Conservation (phyloP, 2,113 vertebrate genomes). For the Melospiza melodia region DNA sequence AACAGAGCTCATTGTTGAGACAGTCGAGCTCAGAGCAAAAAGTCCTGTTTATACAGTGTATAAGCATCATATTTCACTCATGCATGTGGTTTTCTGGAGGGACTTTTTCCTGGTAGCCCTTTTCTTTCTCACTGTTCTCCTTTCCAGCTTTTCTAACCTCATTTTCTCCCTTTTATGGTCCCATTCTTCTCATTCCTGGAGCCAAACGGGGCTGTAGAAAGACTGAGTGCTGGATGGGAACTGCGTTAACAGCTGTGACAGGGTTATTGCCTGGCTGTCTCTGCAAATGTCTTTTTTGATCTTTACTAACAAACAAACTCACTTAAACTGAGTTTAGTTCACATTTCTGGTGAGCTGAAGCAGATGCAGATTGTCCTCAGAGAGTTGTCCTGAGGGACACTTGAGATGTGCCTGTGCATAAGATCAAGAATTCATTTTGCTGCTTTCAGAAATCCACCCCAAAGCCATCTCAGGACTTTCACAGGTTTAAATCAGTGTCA, state of each 20-base stretch:
- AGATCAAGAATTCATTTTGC: neutral
- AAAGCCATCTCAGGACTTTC: neutral
- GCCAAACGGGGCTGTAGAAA: neutral
- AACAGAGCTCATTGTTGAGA: accelerated
- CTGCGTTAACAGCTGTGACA: neutral
- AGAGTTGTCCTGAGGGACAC: neutral
- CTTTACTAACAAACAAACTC: neutral
- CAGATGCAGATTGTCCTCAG: neutral
- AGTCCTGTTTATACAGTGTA: neutral
- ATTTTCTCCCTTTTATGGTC: neutral
- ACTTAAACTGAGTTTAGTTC: neutral
- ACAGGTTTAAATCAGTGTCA: neutral
- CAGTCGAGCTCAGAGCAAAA: neutral
- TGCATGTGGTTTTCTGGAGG: neutral
- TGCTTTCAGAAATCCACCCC: neutral
- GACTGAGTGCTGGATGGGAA: neutral
- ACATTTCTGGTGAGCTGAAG: neutral
- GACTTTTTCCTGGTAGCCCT: neutral
- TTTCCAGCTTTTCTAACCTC: neutral
- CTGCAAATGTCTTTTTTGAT: neutral
- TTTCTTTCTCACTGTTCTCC: neutral
- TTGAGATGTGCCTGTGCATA: neutral
- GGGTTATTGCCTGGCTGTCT: neutral
- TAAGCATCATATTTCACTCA: neutral
- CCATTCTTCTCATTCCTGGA: neutral